Percentiles rank a stretch among this genome's conserved stretches.
These are phyloP conservation scores for Nycteola revayana DNA, from an alignment of 2,888 invertebrate species.

Conservation along the genomic window DNA sequence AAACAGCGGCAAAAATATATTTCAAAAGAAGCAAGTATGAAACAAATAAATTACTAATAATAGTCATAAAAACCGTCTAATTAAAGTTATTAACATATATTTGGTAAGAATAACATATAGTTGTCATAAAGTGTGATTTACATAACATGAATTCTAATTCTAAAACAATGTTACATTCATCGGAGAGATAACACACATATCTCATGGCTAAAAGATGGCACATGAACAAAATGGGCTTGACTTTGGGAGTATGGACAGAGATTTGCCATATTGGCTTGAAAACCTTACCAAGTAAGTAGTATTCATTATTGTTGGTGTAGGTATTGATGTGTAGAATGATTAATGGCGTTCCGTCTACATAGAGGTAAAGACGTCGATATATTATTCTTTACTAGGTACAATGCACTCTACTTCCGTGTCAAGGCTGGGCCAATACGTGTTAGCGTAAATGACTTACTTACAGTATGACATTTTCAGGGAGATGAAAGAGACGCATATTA, in stretches of 20 bases:
- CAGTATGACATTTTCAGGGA: constrained; percentile 49
- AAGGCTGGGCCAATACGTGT: constrained; percentile 43
- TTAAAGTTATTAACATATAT: too few relatives aligned
- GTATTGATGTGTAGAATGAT: constrained; percentile 36
- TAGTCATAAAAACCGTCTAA: constrained; percentile 19
- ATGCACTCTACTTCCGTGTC: constrained; percentile 45
- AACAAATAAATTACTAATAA: constrained; percentile 38
- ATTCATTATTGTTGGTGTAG: constrained; percentile 6
- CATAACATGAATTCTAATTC: constrained; percentile 16
- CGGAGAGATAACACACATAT: constrained; percentile 33
- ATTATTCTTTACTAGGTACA: constrained; percentile 34
- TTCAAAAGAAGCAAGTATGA: constrained; percentile 73
- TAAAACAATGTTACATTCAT: constrained; percentile 18
- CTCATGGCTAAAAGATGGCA: constrained; percentile 71
- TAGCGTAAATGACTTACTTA: constrained; percentile 1
- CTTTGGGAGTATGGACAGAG: constrained; percentile 50
- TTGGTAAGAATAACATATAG: too few relatives aligned
- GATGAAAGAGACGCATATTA: constrained; percentile 72
- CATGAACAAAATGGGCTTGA: constrained; percentile 59
- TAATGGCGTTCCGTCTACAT: constrained; percentile 35
- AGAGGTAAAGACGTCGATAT: constrained; percentile 35
- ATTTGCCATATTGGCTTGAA: constrained; percentile 68
- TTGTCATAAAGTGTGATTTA: too few relatives aligned
- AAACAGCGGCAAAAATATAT: constrained; percentile 74
- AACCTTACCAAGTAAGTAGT: constrained; percentile 69